Evolutionary conservation across 2,888 invertebrate species (phyloP).

Genomic region (Leucophora obtusa): DNA sequence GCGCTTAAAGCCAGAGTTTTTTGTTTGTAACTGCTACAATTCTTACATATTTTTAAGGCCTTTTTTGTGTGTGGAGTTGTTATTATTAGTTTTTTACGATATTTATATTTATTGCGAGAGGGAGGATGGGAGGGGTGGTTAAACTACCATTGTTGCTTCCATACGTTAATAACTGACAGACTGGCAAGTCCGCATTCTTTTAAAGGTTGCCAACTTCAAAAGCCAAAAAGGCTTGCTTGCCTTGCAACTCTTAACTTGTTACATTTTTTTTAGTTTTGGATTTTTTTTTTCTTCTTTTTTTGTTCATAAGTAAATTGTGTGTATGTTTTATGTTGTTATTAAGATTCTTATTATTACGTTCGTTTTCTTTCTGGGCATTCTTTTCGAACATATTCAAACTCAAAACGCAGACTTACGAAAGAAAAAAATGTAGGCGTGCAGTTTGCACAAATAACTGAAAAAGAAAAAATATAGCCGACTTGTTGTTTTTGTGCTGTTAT

Average conservation of each 20-base stretch:
- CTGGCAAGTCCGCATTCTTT: slow-evolving; percentile 76
- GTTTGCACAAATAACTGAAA: slow-evolving; percentile 29
- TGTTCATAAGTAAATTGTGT: slow-evolving; percentile 36
- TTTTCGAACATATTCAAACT: slow-evolving; percentile 45
- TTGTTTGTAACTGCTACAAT: slow-evolving; percentile 52
- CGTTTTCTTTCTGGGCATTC: slow-evolving; percentile 48
- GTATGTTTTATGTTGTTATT: slow-evolving; percentile 35
- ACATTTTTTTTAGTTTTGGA: slow-evolving; percentile 33
- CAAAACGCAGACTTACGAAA: slow-evolving; percentile 28
- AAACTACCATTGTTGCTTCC: slow-evolving; percentile 32
- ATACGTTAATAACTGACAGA: slow-evolving; percentile 62
- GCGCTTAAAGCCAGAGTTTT: slow-evolving; percentile 64
- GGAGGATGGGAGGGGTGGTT: slow-evolving; percentile 67
- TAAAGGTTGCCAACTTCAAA: slow-evolving; percentile 76
- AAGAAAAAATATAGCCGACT: slow-evolving; percentile 47
- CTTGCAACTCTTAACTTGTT: slow-evolving; percentile 64
- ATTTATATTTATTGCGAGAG: slow-evolving; percentile 64
- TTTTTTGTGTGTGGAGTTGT: slow-evolving; percentile 49
- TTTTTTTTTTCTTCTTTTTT: slow-evolving; percentile 27
- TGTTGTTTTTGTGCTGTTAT: slow-evolving; percentile 26
- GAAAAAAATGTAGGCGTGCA: slow-evolving; percentile 55
- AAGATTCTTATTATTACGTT: slow-evolving; percentile 54
- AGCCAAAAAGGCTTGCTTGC: slow-evolving; percentile 63
- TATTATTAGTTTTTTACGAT: slow-evolving; percentile 45
- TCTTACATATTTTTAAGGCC: slow-evolving; percentile 51